A percentile compares a stretch with the other conserved stretches of the same genome.
Evolutionary conservation across 2,797 vertebrate species (phyloP).

Genomic region (Amblyraja radiata): DNA sequence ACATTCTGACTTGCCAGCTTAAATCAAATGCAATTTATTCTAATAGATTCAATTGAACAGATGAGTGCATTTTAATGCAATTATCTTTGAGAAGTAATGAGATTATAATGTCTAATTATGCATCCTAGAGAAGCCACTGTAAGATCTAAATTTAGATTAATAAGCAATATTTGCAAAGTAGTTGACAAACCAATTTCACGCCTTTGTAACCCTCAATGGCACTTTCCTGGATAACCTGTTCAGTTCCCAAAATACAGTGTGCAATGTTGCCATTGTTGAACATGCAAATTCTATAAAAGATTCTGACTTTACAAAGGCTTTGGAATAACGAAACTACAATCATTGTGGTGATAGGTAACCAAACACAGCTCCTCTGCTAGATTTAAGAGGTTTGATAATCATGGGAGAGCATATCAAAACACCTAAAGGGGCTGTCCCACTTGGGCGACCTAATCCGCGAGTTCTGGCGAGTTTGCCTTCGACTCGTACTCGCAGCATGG

Average conservation of each 20-base stretch:
- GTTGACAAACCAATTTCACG: slow-evolving; percentile 8
- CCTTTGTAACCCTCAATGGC: not conserved
- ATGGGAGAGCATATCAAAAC: not conserved
- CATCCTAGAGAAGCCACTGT: slow-evolving; percentile 9
- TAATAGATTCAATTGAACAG: slow-evolving; percentile 4
- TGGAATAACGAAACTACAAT: not conserved
- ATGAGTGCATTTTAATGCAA: slow-evolving; percentile 22
- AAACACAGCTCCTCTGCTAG: not conserved
- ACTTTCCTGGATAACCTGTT: not conserved
- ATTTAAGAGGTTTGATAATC: not conserved
- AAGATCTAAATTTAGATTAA: slow-evolving; percentile 1
- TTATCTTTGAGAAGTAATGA: slow-evolving; percentile 16
- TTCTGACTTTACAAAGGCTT: not conserved
- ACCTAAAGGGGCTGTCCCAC: too few relatives aligned
- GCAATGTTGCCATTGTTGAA: not conserved
- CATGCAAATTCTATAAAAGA: not conserved
- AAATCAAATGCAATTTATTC: slow-evolving; percentile 22
- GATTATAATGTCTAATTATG: slow-evolving; percentile 18
- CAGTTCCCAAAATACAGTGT: not conserved
- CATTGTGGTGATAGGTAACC: not conserved
- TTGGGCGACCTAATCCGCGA: too few relatives aligned
- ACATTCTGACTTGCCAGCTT: not conserved
- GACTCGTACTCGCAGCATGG: too few relatives aligned
- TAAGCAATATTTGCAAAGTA: slow-evolving; percentile 11
- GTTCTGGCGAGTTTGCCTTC: too few relatives aligned